phyloP scores from a whole-genome alignment of 37 sponge, comb jelly and placozoan genomes.

The Ephydatia muelleri region DNA sequence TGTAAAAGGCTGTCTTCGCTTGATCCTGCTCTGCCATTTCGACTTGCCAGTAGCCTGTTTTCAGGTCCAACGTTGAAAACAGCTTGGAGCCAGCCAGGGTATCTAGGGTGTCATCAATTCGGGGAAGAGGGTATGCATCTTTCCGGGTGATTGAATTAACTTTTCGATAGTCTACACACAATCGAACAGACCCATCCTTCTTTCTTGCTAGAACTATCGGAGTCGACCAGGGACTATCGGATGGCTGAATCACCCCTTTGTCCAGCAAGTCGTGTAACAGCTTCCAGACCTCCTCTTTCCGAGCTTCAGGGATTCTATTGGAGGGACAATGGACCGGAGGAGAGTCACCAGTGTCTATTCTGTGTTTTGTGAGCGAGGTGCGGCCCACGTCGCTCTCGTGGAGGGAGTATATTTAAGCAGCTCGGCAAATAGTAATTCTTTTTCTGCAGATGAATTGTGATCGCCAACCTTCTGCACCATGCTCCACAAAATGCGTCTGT shows the following conservation, averaged over 20 bases:
- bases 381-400: no score
- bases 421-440: no score
- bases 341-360: constrained; percentile 13
- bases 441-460: no score
- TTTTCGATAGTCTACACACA: neutral
- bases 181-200: neutral
- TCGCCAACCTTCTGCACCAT: no score
- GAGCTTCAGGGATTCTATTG: neutral
- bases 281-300: neutral
- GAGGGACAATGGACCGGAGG: neutral
- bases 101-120: neutral
- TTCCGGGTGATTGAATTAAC: neutral
- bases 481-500: no score
- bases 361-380: no score
- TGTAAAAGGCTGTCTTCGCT: neutral
- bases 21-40: neutral
- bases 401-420: no score
- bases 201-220: constrained; percentile 10
- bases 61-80: neutral
- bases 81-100: neutral
- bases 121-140: neutral
- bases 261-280: neutral
- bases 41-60: neutral
- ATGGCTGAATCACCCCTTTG: neutral
- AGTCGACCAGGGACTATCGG: constrained; percentile 17